These are phyloP conservation scores for Phanerotoma sp. DNA, from an alignment of 2,888 invertebrate species.

Conservation along the genomic window DNA sequence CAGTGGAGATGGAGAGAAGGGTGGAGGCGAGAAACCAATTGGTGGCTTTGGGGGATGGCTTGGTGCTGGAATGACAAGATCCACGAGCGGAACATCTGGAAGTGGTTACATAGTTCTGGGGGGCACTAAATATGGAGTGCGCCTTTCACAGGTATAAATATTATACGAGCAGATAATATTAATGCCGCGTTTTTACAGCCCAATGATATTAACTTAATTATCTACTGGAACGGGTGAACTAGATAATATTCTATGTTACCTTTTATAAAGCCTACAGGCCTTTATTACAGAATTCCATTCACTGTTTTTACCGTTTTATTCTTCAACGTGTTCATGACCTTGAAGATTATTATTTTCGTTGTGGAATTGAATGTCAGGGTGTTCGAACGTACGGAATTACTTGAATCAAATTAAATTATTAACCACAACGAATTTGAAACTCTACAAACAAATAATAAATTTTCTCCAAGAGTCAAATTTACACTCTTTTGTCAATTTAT, in stretches of 20 bases:
- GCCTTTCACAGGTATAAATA: slow-evolving; percentile 56
- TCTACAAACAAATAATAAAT: too few species aligned
- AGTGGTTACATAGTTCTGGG: slow-evolving; percentile 67
- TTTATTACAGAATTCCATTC: too few species aligned
- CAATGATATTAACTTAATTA: slow-evolving; percentile 17
- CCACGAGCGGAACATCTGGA: slow-evolving; percentile 47
- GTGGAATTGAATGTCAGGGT: too few species aligned
- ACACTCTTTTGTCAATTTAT: too few species aligned
- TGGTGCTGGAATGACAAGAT: slow-evolving; percentile 49
- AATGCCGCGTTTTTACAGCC: neutral
- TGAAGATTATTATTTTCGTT: too few species aligned
- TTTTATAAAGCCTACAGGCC: neutral
- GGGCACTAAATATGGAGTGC: slow-evolving; percentile 71
- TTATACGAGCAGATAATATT: neutral
- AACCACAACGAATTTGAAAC: too few species aligned
- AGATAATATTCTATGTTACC: too few species aligned
- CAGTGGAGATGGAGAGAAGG: slow-evolving; percentile 52
- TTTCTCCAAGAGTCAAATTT: too few species aligned
- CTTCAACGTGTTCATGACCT: too few species aligned
- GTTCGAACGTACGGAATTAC: too few species aligned
- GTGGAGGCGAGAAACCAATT: slow-evolving; percentile 38
- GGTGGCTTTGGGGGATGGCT: slow-evolving; percentile 43
- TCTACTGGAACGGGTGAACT: too few species aligned
- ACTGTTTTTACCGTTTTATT: too few species aligned
- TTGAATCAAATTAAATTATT: neutral